A percentile compares a stretch with the other conserved stretches of the same genome.
Evolutionary conservation across 2,797 vertebrate genomes (phyloP).

Genomic region (Lutjanus campechanus): DNA sequence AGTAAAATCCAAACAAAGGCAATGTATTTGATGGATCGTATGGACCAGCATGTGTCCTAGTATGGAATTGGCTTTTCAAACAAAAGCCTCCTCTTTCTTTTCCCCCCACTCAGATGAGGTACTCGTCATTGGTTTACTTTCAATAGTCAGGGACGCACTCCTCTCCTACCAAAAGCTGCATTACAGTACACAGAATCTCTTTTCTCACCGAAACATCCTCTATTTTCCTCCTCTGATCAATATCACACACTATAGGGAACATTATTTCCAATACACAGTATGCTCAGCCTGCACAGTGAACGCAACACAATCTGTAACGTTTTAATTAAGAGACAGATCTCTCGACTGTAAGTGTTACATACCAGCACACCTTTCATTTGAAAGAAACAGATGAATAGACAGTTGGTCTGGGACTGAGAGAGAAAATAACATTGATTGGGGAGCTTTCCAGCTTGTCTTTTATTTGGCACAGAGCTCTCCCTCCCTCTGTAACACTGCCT

Average conservation of each 20-base stretch:
- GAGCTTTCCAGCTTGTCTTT: constrained; percentile 84
- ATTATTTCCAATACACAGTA: constrained; percentile 74
- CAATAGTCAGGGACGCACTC: constrained; percentile 28
- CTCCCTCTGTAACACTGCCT: constrained; percentile 76
- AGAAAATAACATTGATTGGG: constrained; percentile 85
- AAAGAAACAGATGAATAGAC: constrained; percentile 86
- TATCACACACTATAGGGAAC: constrained; percentile 55
- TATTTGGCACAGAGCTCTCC: constrained; percentile 81
- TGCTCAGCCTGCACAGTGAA: constrained; percentile 64
- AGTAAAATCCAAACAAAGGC: constrained; percentile 80
- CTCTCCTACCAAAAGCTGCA: constrained; percentile 40
- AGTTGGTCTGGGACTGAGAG: constrained; percentile 84
- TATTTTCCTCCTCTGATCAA: constrained; percentile 72
- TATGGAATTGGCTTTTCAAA: constrained; percentile 66
- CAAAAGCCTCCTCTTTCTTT: constrained; percentile 30
- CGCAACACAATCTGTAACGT: constrained; percentile 79
- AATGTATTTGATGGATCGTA: constrained; percentile 70
- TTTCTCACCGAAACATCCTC: constrained; percentile 57
- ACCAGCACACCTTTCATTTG: constrained; percentile 84
- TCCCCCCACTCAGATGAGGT: neutral
- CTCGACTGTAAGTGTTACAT: constrained; percentile 78
- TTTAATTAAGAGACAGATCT: constrained; percentile 83
- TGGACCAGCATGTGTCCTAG: constrained; percentile 53
- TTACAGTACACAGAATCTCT: constrained; percentile 51
- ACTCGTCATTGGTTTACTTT: constrained; percentile 50